Base-by-base conservation (phyloP, 2,888 invertebrate species). In the Polietes domitor region DNA sequence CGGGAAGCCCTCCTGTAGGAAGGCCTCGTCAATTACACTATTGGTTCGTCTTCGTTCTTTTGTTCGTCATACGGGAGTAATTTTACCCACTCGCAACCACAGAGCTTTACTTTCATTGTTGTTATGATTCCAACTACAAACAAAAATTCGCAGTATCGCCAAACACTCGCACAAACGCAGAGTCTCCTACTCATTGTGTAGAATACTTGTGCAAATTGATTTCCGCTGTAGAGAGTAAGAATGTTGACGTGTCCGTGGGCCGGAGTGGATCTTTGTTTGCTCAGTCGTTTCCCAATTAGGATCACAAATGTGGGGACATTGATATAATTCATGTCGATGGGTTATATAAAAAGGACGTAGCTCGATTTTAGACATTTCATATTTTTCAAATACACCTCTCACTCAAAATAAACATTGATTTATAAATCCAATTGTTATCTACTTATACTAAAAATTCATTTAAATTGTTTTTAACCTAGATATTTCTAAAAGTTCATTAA, bases 121-220 rank as follows among this genome's bases (percentile, higher is more conserved):
- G 83, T 77, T 85, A 85, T 84, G 70, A 77, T 77, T 72, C 80
- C 75, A 84, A 75, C 71, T 58, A 5, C 68, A 77, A 50, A 75
- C 68, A 74, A 68, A 61, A 65, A 73, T 61, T 61, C n/a, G 74
- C 72, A 70, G 2, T 72, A 7, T 28, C 24, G 12, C 43, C 37
- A 72, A 15, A 70, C 32, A 32, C 26, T 15, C 47, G 15, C 17
- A 70, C 32, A 43, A 63, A 28, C 77, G 71, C 68, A 82, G 5
- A 32, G 32, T 32, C 43, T 32, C 32, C 74, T 43, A 76, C 70
- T 71, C 55, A 41, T 68, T 73, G 70, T 24, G 37, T 63, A 76
- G 24, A 76, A 70, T 43, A 21, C 43, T 74, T 43, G 76, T 37
- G 73, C 86, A 85, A 88, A 85, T 86, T 87, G 85, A 85, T 71